Percentiles rank a stretch among this genome's conserved stretches.
Conservation (phyloP, 2,113 vertebrate species). For the Tringa solitaria region DNA sequence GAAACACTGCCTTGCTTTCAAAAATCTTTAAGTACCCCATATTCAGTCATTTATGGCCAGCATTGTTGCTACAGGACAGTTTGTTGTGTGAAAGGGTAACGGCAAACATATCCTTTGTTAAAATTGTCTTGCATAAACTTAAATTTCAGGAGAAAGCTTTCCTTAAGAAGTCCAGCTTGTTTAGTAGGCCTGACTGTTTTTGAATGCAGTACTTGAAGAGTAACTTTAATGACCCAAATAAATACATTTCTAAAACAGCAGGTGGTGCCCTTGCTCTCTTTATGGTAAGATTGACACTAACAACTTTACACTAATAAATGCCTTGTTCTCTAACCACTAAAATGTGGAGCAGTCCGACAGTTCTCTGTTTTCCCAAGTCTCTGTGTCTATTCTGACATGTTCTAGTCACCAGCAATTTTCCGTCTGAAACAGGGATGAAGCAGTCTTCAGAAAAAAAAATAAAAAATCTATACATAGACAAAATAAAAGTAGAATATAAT, state of each 20-base stretch:
- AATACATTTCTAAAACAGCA: slow-evolving; percentile 6
- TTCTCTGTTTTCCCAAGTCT: background rate
- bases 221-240: background rate
- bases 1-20: background rate
- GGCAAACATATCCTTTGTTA: background rate
- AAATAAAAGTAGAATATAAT: background rate
- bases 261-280: slow-evolving; percentile 44
- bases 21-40: background rate
- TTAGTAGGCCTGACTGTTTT: background rate
- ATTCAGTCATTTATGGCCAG: background rate
- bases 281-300: background rate
- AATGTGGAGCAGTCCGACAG: background rate
- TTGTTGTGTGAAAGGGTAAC: background rate
- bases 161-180: background rate
- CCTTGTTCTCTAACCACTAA: background rate
- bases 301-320: no score
- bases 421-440: background rate
- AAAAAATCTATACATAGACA: background rate
- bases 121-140: background rate
- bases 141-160: background rate
- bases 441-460: background rate
- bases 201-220: slow-evolving; percentile 30
- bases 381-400: background rate
- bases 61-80: background rate
- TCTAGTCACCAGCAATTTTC: background rate